A percentile compares a stretch with the other conserved stretches of the same genome.
These are phyloP conservation scores for Ostrea edulis DNA, from an alignment of 1,140 invertebrate species.

Conservation along the genomic window DNA sequence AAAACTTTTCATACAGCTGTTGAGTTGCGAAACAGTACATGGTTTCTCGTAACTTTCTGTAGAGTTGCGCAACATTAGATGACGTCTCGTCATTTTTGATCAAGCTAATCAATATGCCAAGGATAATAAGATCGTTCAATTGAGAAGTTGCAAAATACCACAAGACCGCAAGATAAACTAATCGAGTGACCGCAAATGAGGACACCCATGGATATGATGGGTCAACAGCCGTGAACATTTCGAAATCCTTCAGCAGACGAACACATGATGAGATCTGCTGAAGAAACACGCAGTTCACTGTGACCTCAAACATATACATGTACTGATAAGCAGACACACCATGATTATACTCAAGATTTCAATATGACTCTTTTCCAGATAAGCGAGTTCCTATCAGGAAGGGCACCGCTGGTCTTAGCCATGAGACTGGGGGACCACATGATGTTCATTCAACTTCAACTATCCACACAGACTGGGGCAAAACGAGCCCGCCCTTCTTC, in stretches of 20 bases:
- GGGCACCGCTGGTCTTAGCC: slow-evolving; percentile 94
- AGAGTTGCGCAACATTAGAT: not conserved
- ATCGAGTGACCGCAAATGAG: not conserved
- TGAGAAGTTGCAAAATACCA: not conserved
- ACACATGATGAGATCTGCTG: not conserved
- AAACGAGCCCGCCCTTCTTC: slow-evolving; percentile 63
- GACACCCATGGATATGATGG: not conserved
- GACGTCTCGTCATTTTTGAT: not conserved
- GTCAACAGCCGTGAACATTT: not conserved
- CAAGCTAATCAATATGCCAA: not conserved
- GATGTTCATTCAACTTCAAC: slow-evolving; percentile 96
- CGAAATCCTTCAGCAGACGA: not conserved
- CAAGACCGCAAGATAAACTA: not conserved
- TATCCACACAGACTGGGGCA: slow-evolving; percentile 85
- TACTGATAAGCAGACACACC: not conserved
- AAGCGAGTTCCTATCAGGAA: slow-evolving; percentile 95
- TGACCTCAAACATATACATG: not conserved
- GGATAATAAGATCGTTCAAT: not conserved
- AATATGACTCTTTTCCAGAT: slow-evolving; percentile 83
- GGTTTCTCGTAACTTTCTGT: not conserved
- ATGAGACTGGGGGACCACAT: slow-evolving; percentile 97
- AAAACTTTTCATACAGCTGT: not conserved
- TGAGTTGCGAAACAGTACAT: not conserved
- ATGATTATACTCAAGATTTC: not conserved
- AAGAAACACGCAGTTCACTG: no score